phyloP scores from a whole-genome alignment of 2,888 invertebrate genomes.

The Diarsia mendica region DNA sequence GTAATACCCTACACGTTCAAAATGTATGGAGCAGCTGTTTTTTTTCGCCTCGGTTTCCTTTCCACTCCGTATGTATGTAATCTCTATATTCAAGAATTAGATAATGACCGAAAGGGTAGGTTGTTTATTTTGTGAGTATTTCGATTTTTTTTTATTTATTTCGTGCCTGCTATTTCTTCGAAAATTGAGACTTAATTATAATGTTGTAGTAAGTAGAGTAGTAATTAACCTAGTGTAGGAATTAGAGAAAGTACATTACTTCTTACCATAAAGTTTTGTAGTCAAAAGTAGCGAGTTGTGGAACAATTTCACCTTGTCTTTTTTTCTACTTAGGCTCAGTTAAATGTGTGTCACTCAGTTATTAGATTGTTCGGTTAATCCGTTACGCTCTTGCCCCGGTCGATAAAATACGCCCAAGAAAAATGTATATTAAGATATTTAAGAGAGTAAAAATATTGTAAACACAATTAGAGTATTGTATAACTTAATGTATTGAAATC shows the following conservation, averaged over 20 bases:
- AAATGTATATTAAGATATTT: neutral
- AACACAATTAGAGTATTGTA: neutral
- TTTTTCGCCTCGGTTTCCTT: too few relatives aligned
- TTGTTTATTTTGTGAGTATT: slow-evolving; percentile 1
- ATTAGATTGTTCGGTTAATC: slow-evolving; percentile 39
- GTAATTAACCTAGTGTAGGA: slow-evolving; percentile 24
- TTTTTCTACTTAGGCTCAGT: slow-evolving; percentile 5
- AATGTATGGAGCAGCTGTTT: too few relatives aligned
- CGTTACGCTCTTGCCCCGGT: slow-evolving; percentile 42
- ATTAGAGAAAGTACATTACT: slow-evolving; percentile 46
- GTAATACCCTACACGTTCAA: too few relatives aligned
- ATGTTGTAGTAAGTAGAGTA: neutral
- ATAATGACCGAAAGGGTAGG: neutral
- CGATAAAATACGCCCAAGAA: slow-evolving; percentile 17
- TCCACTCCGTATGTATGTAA: too few relatives aligned
- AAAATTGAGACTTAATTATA: neutral
- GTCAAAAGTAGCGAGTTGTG: slow-evolving; percentile 1
- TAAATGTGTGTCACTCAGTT: slow-evolving; percentile 39
- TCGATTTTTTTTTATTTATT: neutral
- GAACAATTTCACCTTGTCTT: slow-evolving; percentile 4
- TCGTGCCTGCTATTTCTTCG: neutral
- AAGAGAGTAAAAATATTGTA: neutral
- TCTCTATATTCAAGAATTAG: slow-evolving; percentile 3
- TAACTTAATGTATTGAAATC: neutral
- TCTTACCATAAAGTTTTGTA: slow-evolving; percentile 11